These are phyloP conservation scores for Haliclona indistincta DNA, from an alignment of 37 sponge, comb jelly and placozoan genomes.

Conservation along the genomic window DNA sequence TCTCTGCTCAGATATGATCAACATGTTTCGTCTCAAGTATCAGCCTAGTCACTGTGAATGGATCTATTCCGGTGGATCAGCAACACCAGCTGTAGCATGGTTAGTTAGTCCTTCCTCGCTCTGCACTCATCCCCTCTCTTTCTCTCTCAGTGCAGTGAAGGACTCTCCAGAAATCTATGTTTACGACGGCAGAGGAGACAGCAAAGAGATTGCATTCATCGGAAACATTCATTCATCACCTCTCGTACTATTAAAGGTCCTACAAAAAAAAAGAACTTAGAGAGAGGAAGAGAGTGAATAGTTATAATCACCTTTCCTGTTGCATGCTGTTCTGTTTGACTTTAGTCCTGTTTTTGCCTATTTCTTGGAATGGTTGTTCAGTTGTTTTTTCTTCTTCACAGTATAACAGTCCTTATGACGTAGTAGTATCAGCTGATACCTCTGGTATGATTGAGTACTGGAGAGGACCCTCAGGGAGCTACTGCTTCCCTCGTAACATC, in stretches of 20 bases:
- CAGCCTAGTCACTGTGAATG: slow-evolving; percentile 80
- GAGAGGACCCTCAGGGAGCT: slow-evolving; percentile 67
- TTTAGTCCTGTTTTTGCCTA: too few relatives aligned
- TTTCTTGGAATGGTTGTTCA: not conserved
- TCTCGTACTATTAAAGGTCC: slow-evolving; percentile 68
- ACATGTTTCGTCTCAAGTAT: slow-evolving; percentile 86
- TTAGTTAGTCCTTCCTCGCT: slow-evolving; percentile 15
- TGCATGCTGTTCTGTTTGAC: not conserved
- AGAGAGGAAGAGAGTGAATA: not conserved
- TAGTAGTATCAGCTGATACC: slow-evolving; percentile 83
- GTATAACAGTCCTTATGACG: slow-evolving; percentile 75
- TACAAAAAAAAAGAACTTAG: not conserved
- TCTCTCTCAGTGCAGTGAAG: slow-evolving; percentile 53
- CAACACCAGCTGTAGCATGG: slow-evolving; percentile 77
- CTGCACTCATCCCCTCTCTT: slow-evolving; percentile 5
- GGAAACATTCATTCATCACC: slow-evolving; percentile 54
- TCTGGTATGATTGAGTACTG: slow-evolving; percentile 96
- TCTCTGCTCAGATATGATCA: slow-evolving; percentile 90
- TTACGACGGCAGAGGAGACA: slow-evolving; percentile 72
- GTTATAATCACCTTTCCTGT: not conserved
- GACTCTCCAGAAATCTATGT: slow-evolving; percentile 57
- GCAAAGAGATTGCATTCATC: slow-evolving; percentile 40
- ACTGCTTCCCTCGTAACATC: slow-evolving; percentile 67
- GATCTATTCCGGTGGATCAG: slow-evolving; percentile 70
- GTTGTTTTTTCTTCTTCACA: slow-evolving; percentile 18